Percentiles rank a stretch among this genome's conserved stretches.
Conservation (phyloP, 2,888 invertebrate genomes). For the Anthrax anthrax region DNA sequence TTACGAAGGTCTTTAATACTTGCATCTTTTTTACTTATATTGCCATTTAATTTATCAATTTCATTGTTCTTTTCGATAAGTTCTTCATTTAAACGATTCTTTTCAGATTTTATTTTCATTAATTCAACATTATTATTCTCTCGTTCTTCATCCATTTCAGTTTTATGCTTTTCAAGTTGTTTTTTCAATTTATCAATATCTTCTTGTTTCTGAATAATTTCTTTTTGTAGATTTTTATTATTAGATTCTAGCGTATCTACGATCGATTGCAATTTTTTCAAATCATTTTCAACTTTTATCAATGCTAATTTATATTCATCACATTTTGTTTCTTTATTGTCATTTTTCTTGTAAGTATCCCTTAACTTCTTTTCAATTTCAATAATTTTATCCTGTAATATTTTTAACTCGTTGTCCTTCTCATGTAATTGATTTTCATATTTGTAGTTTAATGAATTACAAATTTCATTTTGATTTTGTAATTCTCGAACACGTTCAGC, state of each 20-base stretch:
- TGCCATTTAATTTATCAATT: background rate
- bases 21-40: background rate
- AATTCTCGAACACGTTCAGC: background rate
- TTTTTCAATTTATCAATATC: background rate
- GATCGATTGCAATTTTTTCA: background rate
- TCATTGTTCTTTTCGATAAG: background rate
- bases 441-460: background rate
- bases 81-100: background rate
- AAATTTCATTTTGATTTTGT: background rate
- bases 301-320: background rate
- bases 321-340: background rate
- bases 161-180: background rate
- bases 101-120: background rate
- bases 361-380: background rate
- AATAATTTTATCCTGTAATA: background rate
- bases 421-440: background rate
- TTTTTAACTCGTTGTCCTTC: conserved; percentile 3
- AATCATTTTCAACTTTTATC: background rate
- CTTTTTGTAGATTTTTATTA: background rate
- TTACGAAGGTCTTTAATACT: background rate
- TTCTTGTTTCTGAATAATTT: too few relatives aligned
- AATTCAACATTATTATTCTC: background rate
- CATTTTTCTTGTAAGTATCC: background rate
- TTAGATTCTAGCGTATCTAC: background rate
- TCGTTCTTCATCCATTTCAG: background rate